phyloP scores from a whole-genome alignment of 2,797 vertebrate species.

The Betta splendens region DNA sequence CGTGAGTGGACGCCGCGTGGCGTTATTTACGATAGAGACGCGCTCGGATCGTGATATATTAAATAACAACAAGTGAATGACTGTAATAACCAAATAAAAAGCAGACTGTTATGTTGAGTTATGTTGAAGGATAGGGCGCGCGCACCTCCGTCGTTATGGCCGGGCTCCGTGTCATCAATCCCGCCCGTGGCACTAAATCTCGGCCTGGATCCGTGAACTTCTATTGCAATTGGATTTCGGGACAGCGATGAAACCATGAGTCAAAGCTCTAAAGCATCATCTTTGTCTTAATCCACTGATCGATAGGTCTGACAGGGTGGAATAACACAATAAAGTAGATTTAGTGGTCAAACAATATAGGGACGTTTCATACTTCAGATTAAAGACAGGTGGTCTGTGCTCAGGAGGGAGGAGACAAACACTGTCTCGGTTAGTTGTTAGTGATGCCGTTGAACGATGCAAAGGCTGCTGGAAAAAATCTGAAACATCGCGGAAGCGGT shows the following conservation, averaged over 20 bases:
- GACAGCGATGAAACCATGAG: constrained; percentile 72
- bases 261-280: constrained; percentile 79
- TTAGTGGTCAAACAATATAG: constrained; percentile 62
- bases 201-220: constrained; percentile 65
- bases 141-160: constrained; percentile 49
- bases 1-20: background rate
- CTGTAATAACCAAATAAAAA: constrained; percentile 72
- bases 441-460: background rate
- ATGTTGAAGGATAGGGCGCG: constrained; percentile 61
- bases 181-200: constrained; percentile 70
- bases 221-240: constrained; percentile 76
- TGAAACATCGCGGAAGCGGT: too few species aligned
- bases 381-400: constrained; percentile 46
- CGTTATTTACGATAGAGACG: constrained; percentile 47
- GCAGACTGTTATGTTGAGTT: constrained; percentile 65
- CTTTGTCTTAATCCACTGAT: constrained; percentile 81
- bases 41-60: constrained; percentile 52
- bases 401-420: constrained; percentile 44
- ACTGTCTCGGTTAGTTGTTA: constrained; percentile 7
- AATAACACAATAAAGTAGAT: constrained; percentile 81
- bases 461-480: too few species aligned
- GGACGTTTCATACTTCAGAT: constrained; percentile 66
- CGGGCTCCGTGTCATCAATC: constrained; percentile 67
- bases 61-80: constrained; percentile 69
- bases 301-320: constrained; percentile 76